Percentiles rank a stretch among this genome's conserved stretches.
Evolutionary conservation across 2,888 invertebrate genomes (phyloP).

Genomic region (Lycaena phlaeas): DNA sequence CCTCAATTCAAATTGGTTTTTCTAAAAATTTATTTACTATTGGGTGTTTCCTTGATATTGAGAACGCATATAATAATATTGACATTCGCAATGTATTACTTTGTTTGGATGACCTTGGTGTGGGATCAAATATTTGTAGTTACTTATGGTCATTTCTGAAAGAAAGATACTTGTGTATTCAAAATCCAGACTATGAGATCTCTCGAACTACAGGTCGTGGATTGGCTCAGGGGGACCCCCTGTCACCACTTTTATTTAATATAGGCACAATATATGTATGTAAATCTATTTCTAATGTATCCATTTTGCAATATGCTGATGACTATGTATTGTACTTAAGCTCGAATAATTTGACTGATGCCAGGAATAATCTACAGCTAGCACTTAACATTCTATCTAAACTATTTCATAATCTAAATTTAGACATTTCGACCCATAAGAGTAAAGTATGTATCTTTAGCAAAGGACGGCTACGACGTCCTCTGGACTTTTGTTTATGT

Average conservation of each 20-base stretch:
- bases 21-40: conserved; percentile 9
- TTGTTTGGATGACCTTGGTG: conserved; percentile 11
- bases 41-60: conserved; percentile 17
- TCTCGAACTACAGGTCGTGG: conserved; percentile 11
- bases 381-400: no score
- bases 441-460: no score
- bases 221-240: conserved; percentile 22
- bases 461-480: no score
- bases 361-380: background rate
- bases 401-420: background rate
- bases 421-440: background rate
- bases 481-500: background rate
- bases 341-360: no score
- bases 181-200: background rate
- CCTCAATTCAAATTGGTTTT: conserved; percentile 8
- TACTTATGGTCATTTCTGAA: conserved; percentile 12
- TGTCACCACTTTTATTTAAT: conserved; percentile 23
- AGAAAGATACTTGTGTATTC: conserved; percentile 4
- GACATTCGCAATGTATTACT: conserved; percentile 6
- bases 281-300: conserved; percentile 9
- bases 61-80: conserved; percentile 12
- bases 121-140: conserved; percentile 9
- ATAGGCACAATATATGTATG: conserved; percentile 17
- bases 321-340: conserved; percentile 20
- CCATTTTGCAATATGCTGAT: conserved; percentile 20